These are phyloP conservation scores for Petrolisthes cinctipes DNA, from an alignment of 2,888 invertebrate species.

Conservation along the genomic window DNA sequence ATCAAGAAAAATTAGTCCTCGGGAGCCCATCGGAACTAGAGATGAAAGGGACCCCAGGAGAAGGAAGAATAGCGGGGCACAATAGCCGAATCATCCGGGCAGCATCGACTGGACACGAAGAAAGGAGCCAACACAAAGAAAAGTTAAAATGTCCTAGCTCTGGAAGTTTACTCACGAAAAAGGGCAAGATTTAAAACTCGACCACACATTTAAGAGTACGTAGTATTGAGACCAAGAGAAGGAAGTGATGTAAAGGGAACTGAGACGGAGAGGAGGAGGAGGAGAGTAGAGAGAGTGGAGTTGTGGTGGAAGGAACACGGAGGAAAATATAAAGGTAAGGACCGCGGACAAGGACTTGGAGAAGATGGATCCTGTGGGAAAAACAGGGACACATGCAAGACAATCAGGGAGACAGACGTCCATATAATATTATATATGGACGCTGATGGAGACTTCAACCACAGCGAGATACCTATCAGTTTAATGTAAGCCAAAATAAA, in stretches of 20 bases:
- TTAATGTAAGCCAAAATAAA: too few relatives aligned
- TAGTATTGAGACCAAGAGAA: neutral
- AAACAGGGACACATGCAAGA: neutral
- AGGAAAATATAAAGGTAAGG: slow-evolving; percentile 16
- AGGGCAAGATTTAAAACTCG: slow-evolving; percentile 53
- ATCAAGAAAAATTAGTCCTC: slow-evolving; percentile 28
- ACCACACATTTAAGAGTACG: slow-evolving; percentile 37
- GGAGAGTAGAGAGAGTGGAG: neutral
- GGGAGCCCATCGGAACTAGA: slow-evolving; percentile 41
- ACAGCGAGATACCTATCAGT: too few relatives aligned
- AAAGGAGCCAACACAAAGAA: slow-evolving; percentile 47
- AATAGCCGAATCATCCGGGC: slow-evolving; percentile 52
- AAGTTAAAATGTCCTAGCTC: slow-evolving; percentile 54
- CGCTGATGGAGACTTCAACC: too few relatives aligned
- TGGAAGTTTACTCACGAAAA: slow-evolving; percentile 50
- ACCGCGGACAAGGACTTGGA: neutral
- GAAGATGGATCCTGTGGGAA: slow-evolving; percentile 15
- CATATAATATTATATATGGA: neutral
- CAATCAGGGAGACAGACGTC: too few relatives aligned
- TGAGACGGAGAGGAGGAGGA: slow-evolving; percentile 7
- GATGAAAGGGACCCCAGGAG: slow-evolving; percentile 37
- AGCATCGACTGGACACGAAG: slow-evolving; percentile 53
- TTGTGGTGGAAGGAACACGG: neutral
- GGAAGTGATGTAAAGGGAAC: slow-evolving; percentile 24
- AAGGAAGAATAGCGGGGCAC: slow-evolving; percentile 38